Evolutionary conservation across 2,113 vertebrate species (phyloP).

Genomic region (Uria aalge): DNA sequence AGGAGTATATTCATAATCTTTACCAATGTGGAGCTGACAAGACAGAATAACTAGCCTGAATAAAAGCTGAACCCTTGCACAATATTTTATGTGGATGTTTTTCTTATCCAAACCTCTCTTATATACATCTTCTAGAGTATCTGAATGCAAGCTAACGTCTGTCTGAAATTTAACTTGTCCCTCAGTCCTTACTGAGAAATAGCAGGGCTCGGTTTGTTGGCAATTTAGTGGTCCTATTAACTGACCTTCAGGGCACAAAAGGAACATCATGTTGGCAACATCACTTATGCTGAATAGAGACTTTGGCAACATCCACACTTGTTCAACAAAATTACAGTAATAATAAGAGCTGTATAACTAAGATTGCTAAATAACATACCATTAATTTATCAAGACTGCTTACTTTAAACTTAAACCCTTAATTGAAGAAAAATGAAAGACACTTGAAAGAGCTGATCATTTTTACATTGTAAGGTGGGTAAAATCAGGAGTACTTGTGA

Average conservation of each 20-base stretch:
- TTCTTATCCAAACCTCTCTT: background rate
- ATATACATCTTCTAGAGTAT: background rate
- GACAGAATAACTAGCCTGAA: background rate
- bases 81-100: background rate
- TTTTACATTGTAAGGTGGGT: slow-evolving; percentile 16
- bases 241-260: background rate
- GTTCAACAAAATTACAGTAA: slow-evolving; percentile 29
- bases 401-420: slow-evolving; percentile 27
- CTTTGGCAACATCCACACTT: background rate
- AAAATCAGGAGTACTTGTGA: background rate
- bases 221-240: background rate
- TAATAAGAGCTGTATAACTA: background rate
- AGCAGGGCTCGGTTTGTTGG: background rate
- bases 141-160: background rate
- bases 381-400: slow-evolving; percentile 46
- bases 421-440: slow-evolving; percentile 19
- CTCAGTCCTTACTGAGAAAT: background rate
- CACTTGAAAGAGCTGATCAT: slow-evolving; percentile 14
- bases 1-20: background rate
- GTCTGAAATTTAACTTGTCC: background rate
- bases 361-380: slow-evolving; percentile 38
- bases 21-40: background rate
- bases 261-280: background rate
- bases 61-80: background rate
- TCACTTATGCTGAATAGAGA: background rate